A percentile compares a stretch with the other conserved stretches of the same genome.
Conservation (phyloP, 53 echinoderm and acorn worm genomes). For the Patiria pectinifera region DNA sequence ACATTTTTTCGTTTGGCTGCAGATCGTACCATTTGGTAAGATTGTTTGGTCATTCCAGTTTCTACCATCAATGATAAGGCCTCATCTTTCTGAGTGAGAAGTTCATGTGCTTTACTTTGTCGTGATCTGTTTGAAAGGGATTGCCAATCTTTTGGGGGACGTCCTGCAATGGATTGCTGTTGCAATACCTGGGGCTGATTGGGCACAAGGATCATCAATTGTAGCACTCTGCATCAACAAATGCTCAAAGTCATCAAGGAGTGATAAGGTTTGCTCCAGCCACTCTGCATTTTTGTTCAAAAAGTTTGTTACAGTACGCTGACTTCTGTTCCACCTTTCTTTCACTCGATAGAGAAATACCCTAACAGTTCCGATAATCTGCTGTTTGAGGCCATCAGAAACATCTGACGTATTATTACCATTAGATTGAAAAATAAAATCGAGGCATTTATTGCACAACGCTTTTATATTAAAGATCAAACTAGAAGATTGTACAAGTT, state of each 20-base stretch:
- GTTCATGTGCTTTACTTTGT: background rate
- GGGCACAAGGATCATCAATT: too few species aligned
- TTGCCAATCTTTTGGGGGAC: background rate
- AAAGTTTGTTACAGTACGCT: background rate
- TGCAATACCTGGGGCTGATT: too few species aligned
- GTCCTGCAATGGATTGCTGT: background rate
- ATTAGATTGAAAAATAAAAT: background rate
- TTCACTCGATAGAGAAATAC: background rate
- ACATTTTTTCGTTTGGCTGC: conserved; percentile 58
- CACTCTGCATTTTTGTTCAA: background rate
- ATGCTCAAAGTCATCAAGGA: background rate
- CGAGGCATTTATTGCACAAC: background rate
- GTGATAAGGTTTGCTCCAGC: background rate
- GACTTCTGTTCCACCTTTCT: background rate
- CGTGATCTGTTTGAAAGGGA: background rate
- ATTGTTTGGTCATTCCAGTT: conserved; percentile 64
- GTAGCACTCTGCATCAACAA: background rate
- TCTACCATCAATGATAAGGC: conserved; percentile 65
- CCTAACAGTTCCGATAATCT: background rate
- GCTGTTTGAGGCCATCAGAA: background rate
- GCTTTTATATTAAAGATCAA: background rate
- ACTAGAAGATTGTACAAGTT: background rate
- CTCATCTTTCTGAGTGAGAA: conserved; percentile 16
- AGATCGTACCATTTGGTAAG: conserved; percentile 66
- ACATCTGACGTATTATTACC: background rate